A percentile compares a stretch with the other conserved stretches of the same genome.
These are phyloP conservation scores for Drosophila gaucha DNA, from an alignment of 2,888 invertebrate genomes.

Conservation along the genomic window DNA sequence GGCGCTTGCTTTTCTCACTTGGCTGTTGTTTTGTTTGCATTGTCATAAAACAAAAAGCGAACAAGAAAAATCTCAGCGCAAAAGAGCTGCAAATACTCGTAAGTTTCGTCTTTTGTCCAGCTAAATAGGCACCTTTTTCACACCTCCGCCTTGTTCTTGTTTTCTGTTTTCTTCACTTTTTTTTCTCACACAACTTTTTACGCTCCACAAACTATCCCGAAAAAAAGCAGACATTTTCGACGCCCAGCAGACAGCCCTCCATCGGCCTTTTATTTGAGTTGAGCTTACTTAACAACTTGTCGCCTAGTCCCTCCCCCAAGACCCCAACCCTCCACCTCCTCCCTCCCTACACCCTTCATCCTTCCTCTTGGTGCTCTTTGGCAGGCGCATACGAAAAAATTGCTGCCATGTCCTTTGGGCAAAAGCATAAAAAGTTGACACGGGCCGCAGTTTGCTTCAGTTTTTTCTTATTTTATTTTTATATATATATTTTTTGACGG, in stretches of 20 bases:
- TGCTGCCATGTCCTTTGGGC: constrained; percentile 70
- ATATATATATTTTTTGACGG: constrained; percentile 12
- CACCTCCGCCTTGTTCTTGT: constrained; percentile 52
- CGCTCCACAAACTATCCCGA: constrained; percentile 56
- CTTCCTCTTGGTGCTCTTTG: neutral
- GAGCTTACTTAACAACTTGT: constrained; percentile 79
- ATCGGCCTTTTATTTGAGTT: constrained; percentile 66
- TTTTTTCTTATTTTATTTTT: constrained; percentile 11
- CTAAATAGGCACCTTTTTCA: constrained; percentile 60
- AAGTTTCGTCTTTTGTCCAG: constrained; percentile 55
- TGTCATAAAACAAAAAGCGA: constrained; percentile 59
- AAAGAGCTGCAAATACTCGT: constrained; percentile 49
- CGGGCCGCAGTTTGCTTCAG: constrained; percentile 44
- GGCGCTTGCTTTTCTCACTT: constrained; percentile 73
- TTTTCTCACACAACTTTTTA: constrained; percentile 39
- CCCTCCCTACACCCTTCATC: neutral
- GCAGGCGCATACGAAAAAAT: constrained; percentile 31
- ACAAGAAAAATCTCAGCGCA: constrained; percentile 59
- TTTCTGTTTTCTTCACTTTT: neutral
- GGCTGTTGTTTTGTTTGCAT: constrained; percentile 48
- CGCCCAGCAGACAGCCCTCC: constrained; percentile 23
- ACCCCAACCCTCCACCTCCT: neutral
- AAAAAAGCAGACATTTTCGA: constrained; percentile 29
- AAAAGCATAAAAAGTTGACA: constrained; percentile 74
- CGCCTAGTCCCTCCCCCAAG: constrained; percentile 43